Evolutionary conservation across 2,113 vertebrate genomes (phyloP), one percentile per base, ranked within the genome.

Genomic region (Neotoma lepida): DNA sequence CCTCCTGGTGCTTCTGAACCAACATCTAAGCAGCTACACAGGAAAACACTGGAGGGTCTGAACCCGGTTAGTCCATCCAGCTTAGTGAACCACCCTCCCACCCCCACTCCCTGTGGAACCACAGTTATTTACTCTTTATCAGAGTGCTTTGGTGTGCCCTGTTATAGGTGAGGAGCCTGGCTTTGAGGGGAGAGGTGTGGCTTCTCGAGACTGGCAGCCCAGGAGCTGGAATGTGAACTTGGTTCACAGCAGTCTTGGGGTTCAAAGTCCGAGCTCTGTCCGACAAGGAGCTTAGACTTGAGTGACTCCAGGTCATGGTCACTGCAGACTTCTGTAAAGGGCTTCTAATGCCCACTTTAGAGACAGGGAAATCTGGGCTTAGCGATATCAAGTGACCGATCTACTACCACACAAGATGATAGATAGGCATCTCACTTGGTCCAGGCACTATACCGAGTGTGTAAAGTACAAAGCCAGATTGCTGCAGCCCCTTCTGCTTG

Each of bases 141-240:
- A 58, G 86, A 64, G 66, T 17, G 0, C 18, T 0, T 4, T 6
- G 28, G 0, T 39, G 28, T 20, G 22, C 41, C 15, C 12, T 56
- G 54, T 46, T 49, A 22, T 7, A 54, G 70, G 35, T 13, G 24
- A 66, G 39, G 64, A 80, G 22, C 51, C 39, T 12, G 58, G 15
- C 12, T 13, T 18, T 28, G 6, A 68, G 49, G 61, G 77, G 51
- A 13, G 66, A 6, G 35, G 8, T 4, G 4, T 49, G 61, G 13
- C 6, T 24, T 88, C 41, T 78, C 39, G 12, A 58, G 49, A 26
- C 30, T 0, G 26, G 26, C 0, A 0, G 22, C 64, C 22, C 56
- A 26, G 54, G 33, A 92, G 41, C 26, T 30, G 30, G 54, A 80
- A 81, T 63, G 1, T 84, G 56, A 56, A 20, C 22, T 87, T 84